Evolutionary conservation across 2,113 vertebrate species (phyloP).

Genomic region (Nannospalax galili): DNA sequence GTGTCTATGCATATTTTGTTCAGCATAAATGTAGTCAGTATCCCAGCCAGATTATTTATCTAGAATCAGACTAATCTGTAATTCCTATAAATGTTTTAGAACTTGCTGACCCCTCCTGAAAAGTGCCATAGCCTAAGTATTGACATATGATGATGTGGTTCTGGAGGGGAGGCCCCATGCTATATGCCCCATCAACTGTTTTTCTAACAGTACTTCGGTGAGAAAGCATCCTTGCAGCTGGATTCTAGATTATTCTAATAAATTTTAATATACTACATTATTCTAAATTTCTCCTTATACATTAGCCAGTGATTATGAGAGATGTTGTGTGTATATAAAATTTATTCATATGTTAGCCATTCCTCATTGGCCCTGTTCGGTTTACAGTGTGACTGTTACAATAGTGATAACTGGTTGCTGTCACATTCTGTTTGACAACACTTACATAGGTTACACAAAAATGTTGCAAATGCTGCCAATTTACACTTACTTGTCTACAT

Average conservation of each 20-base stretch:
- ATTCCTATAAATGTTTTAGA: constrained; percentile 34
- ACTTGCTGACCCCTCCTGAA: constrained; percentile 7
- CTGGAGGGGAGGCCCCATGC: no score
- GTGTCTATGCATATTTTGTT: neutral
- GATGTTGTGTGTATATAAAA: no score
- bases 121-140: neutral
- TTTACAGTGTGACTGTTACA: constrained; percentile 10
- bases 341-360: constrained; percentile 32
- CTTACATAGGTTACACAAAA: neutral
- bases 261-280: constrained; percentile 55
- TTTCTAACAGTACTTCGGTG: no score
- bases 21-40: constrained; percentile 35
- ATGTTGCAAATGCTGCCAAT: constrained; percentile 14
- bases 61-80: constrained; percentile 53
- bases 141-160: neutral
- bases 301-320: no score
- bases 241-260: constrained; percentile 62
- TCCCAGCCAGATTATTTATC: constrained; percentile 30
- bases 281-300: constrained; percentile 32
- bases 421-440: no score
- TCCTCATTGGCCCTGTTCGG: constrained; percentile 40
- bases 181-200: no score
- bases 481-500: neutral
- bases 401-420: constrained; percentile 19
- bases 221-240: no score